phyloP scores from a whole-genome alignment of 2,797 vertebrate species.

The Enteromius anoplus region DNA sequence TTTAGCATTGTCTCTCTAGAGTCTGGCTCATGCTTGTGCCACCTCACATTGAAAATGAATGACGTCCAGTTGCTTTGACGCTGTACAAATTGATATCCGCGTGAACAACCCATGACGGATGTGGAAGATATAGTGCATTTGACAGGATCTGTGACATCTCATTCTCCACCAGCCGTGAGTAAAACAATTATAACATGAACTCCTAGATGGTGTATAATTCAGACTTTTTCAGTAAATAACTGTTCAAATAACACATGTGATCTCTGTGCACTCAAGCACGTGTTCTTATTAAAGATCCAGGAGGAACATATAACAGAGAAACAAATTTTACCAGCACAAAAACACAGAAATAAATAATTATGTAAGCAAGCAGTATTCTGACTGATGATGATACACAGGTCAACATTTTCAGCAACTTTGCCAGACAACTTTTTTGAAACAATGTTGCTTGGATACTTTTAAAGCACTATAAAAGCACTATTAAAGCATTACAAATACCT shows the following conservation, averaged over 20 bases:
- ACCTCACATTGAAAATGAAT: conserved; percentile 22
- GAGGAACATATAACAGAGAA: background rate
- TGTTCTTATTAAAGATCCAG: conserved; percentile 9
- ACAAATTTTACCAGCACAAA: background rate
- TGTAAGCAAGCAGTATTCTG: background rate
- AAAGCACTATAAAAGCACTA: too few species aligned
- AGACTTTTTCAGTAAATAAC: conserved; percentile 18
- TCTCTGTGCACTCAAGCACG: background rate
- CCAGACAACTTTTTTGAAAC: too few species aligned
- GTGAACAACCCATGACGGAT: background rate
- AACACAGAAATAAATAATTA: background rate
- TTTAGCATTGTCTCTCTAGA: background rate
- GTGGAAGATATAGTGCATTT: background rate
- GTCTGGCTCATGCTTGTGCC: background rate
- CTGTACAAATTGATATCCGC: background rate
- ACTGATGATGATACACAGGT: too few species aligned
- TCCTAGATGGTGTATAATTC: background rate
- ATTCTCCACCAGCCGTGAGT: background rate
- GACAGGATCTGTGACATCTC: background rate
- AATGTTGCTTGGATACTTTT: too few species aligned
- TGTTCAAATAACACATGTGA: background rate
- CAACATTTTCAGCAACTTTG: background rate
- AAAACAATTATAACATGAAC: background rate
- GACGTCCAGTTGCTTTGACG: background rate
- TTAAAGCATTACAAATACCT: background rate